phyloP scores from a whole-genome alignment of 1,140 invertebrate species.

The Platyscapa corneri region DNA sequence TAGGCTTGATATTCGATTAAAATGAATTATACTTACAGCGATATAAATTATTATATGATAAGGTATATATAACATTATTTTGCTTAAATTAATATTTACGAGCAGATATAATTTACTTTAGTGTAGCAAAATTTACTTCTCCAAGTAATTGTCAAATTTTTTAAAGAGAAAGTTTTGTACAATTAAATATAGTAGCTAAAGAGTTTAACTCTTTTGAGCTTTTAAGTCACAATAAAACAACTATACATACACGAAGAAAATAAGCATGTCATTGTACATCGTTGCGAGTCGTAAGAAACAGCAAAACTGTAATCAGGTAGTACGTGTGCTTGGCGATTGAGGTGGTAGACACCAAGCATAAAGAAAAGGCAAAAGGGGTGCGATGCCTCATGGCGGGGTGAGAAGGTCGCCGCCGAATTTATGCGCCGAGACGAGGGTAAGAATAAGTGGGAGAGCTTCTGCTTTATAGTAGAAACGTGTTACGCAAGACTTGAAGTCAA shows the following conservation, averaged over 20 bases:
- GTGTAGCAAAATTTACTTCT: too few species aligned
- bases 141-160: too few species aligned
- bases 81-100: too few species aligned
- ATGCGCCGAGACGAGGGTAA: slow-evolving; percentile 29
- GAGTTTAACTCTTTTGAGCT: too few species aligned
- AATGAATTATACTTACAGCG: too few species aligned
- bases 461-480: slow-evolving; percentile 51
- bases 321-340: slow-evolving; percentile 7
- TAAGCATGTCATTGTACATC: too few species aligned
- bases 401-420: slow-evolving; percentile 31
- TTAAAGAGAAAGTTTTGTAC: too few species aligned
- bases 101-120: too few species aligned
- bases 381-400: background rate
- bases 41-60: too few species aligned
- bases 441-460: slow-evolving; percentile 24
- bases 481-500: slow-evolving; percentile 46
- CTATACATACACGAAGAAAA: background rate
- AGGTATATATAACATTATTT: too few species aligned
- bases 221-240: background rate
- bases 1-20: too few species aligned
- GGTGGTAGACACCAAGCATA: background rate
- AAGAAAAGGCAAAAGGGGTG: slow-evolving; percentile 38
- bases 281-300: background rate
- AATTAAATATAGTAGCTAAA: too few species aligned
- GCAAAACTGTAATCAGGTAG: background rate